Base-by-base conservation (phyloP, 2,888 invertebrate genomes). In the Halictus ligatus region DNA sequence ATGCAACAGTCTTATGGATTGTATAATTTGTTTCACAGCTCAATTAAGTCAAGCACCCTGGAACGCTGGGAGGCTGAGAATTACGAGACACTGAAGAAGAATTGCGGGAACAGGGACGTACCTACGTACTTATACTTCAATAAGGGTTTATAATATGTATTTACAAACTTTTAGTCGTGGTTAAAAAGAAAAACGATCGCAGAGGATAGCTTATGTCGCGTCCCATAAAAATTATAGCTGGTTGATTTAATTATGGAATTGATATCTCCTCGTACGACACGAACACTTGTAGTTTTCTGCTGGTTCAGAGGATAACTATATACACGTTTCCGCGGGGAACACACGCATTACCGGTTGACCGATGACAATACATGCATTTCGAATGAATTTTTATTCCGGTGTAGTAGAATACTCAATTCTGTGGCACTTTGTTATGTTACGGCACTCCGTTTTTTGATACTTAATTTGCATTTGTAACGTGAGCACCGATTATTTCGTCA, bases 71-170 rank as follows among this genome's bases (percentile, higher is more conserved):
- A 98, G 94, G 96, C 97, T 21, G 97, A 97, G 69, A 96, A 97
- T 60, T 98, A 97, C 90, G 96, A 97, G 67, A 96, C 97, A 92
- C 96, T 98, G 85, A 94, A 97, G 78, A 96, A 97, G 90, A 97
- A 97, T 83, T 96, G 96, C 0, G 96, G 96, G 78, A 97, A 96
- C 12, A 94, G 94, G 2, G 96, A 97, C 80, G 96, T 98, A 40
- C 98, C 98, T 0, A 95, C 96, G 80, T 96, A 96, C 72, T 97
- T 98, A 0, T 98, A 98, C 95, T 98, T 98, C 95, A 98, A 98
- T 95, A 98, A 98, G 95, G 98, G 98, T 46, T 96, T 98, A 92
- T 98, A 97, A 97, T 84, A 75, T 29, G 74, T 48, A 54, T 54
- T 21, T 54, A 35, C 67, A 67, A 78, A 75, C 50, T 15, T 67